A percentile compares a stretch with the other conserved stretches of the same genome.
Conservation (phyloP, 2,113 vertebrate genomes). For the Asarcornis scutulata region DNA sequence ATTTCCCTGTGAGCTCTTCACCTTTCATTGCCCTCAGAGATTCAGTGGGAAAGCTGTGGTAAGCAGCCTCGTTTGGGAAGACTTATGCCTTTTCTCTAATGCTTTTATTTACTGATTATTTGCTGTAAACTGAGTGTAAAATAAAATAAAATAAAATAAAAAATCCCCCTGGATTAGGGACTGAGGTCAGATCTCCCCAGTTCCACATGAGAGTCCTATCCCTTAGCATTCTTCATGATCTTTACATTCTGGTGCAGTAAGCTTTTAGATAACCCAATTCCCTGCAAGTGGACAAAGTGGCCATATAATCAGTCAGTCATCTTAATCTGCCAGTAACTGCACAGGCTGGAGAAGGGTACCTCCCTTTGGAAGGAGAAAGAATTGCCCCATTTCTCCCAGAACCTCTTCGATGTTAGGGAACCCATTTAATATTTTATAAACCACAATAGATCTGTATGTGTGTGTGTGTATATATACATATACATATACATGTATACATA, state of each 20-base stretch:
- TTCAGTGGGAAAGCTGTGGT: neutral
- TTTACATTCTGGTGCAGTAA: neutral
- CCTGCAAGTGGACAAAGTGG: neutral
- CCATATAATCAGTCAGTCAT: neutral
- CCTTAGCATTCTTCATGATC: neutral
- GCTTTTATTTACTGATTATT: neutral
- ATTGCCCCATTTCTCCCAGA: neutral
- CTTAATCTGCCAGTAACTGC: neutral
- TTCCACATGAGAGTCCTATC: neutral
- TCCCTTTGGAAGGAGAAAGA: neutral
- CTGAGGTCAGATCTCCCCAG: neutral
- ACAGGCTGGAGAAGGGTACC: neutral
- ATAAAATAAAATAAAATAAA: neutral
- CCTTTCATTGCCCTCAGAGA: neutral
- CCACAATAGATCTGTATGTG: neutral
- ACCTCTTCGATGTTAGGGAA: neutral
- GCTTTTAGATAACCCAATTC: rapidly evolving
- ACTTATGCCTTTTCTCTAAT: neutral
- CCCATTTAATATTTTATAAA: neutral
- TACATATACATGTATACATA: no score
- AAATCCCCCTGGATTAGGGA: neutral
- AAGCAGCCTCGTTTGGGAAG: neutral
- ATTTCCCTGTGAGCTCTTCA: neutral
- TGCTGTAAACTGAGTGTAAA: neutral
- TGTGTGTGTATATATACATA: no score